These are phyloP conservation scores for Azorinus chamasolen DNA, from an alignment of 2,888 invertebrate genomes.

Conservation along the genomic window DNA sequence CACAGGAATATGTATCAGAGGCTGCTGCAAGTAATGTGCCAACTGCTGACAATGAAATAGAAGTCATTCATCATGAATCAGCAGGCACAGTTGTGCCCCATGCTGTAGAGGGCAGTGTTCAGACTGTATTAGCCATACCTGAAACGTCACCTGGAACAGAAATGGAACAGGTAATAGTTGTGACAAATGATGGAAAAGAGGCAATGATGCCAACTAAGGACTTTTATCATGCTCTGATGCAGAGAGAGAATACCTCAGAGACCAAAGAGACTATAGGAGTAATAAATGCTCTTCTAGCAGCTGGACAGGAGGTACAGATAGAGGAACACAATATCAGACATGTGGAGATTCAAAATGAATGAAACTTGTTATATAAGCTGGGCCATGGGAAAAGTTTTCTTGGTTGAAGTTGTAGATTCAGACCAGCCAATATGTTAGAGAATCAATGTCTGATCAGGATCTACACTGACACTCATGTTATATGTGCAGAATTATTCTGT, in stretches of 20 bases:
- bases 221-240: slow-evolving; percentile 32
- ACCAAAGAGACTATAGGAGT: slow-evolving; percentile 34
- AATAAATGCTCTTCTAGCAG: slow-evolving; percentile 45
- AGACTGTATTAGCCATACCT: slow-evolving; percentile 1
- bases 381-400: too few relatives aligned
- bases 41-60: slow-evolving; percentile 27
- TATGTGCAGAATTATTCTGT: too few relatives aligned
- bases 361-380: too few relatives aligned
- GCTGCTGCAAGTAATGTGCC: neutral
- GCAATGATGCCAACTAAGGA: slow-evolving; percentile 38
- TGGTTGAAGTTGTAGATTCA: too few relatives aligned
- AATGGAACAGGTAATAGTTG: slow-evolving; percentile 26
- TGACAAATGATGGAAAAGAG: slow-evolving; percentile 32
- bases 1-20: slow-evolving; percentile 10
- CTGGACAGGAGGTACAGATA: slow-evolving; percentile 48
- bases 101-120: neutral
- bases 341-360: slow-evolving; percentile 56
- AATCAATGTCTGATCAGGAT: too few relatives aligned
- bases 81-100: neutral
- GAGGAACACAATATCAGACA: slow-evolving; percentile 39
- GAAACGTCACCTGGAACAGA: slow-evolving; percentile 16
- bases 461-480: too few relatives aligned
- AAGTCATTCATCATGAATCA: slow-evolving; percentile 13
- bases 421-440: too few relatives aligned
- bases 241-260: slow-evolving; percentile 18